These are phyloP conservation scores for Anoplopoma fimbria DNA, from an alignment of 2,113 vertebrate species.

Conservation along the genomic window DNA sequence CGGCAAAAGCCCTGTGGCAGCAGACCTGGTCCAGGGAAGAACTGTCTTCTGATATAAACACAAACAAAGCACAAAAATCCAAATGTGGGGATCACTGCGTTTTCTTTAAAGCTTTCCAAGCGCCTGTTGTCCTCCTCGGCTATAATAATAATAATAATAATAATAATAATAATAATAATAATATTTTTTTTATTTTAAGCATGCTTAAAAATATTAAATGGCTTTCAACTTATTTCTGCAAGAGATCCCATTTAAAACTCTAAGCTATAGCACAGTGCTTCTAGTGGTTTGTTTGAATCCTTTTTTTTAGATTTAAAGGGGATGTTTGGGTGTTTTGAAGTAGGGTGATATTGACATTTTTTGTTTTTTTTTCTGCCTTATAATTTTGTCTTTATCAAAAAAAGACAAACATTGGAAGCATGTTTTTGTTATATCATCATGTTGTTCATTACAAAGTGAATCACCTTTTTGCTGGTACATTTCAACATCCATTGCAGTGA, in stretches of 20 bases:
- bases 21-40: background rate
- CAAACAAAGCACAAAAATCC: background rate
- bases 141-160: background rate
- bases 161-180: no score
- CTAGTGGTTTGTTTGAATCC: background rate
- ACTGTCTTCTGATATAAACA: background rate
- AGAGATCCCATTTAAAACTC: background rate
- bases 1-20: background rate
- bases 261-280: background rate
- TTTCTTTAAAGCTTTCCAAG: no score
- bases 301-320: background rate
- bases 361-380: background rate
- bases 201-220: no score
- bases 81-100: background rate
- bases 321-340: background rate
- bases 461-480: background rate
- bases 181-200: no score
- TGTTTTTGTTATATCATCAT: background rate
- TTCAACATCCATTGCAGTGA: background rate
- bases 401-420: background rate
- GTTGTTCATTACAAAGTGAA: background rate
- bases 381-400: background rate
- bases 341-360: background rate
- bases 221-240: background rate
- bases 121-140: background rate